phyloP scores from a whole-genome alignment of 2,113 vertebrate genomes.

The Uria lomvia region DNA sequence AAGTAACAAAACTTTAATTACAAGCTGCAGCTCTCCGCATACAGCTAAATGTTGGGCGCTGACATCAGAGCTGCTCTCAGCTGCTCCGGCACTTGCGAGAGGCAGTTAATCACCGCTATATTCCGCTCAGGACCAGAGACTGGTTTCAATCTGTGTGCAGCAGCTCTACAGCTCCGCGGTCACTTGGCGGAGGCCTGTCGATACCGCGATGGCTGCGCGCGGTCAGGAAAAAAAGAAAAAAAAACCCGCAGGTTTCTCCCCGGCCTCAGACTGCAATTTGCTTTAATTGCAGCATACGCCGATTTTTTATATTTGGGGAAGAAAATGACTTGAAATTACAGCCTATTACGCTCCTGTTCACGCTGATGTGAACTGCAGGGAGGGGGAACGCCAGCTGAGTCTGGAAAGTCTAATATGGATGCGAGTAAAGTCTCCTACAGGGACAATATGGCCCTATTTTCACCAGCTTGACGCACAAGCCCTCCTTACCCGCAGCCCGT shows the following conservation, averaged over 20 bases:
- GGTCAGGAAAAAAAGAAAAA: neutral
- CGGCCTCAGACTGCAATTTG: neutral
- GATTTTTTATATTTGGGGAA: neutral
- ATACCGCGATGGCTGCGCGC: rapidly evolving
- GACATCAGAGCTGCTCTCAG: neutral
- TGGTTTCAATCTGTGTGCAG: neutral
- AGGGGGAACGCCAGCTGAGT: neutral
- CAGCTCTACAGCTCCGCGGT: neutral
- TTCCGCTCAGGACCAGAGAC: neutral
- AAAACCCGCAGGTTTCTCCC: neutral
- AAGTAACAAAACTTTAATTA: slow-evolving; percentile 56
- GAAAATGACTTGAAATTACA: neutral
- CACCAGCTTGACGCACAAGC: neutral
- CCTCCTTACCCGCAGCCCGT: neutral
- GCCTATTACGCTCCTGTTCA: neutral
- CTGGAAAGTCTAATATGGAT: neutral
- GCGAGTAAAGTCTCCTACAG: neutral
- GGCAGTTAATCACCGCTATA: neutral
- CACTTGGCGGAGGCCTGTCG: neutral
- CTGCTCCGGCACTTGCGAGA: neutral
- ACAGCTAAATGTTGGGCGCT: neutral
- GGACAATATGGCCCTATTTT: neutral
- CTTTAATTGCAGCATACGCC: rapidly evolving
- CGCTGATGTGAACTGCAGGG: neutral
- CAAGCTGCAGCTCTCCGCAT: neutral